Conservation (phyloP, 2,797 vertebrate genomes). For the Pitangus sulphuratus region DNA sequence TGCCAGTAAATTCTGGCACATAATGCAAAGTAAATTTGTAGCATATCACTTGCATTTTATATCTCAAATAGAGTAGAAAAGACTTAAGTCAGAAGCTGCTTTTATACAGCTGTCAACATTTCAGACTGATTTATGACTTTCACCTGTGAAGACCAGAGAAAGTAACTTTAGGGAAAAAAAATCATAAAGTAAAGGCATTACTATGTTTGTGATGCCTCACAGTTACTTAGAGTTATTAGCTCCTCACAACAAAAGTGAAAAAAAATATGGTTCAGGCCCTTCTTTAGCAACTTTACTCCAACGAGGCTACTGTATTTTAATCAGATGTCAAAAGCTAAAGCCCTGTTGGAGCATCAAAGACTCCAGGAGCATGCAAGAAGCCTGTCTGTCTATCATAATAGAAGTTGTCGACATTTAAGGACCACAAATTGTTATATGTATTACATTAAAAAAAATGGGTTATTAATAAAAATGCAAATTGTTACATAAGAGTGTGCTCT, state of each 20-base stretch:
- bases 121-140: slow-evolving; percentile 46
- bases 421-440: background rate
- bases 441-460: slow-evolving; percentile 14
- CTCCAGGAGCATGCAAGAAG: background rate
- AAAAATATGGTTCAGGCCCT: background rate
- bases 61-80: slow-evolving; percentile 55
- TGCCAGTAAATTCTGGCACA: slow-evolving; percentile 66
- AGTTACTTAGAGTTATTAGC: background rate
- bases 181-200: background rate
- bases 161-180: background rate
- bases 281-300: background rate
- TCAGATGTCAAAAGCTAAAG: background rate
- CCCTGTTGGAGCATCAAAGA: background rate
- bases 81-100: slow-evolving; percentile 14
- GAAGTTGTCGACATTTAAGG: background rate
- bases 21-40: slow-evolving; percentile 56
- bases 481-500: slow-evolving; percentile 22
- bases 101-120: background rate
- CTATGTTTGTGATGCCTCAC: background rate
- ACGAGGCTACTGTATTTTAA: background rate
- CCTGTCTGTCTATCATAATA: background rate
- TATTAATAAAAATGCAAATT: slow-evolving; percentile 68
- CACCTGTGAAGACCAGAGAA: slow-evolving; percentile 9
- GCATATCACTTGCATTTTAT: slow-evolving; percentile 54
- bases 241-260: background rate